Evolutionary conservation across 2,888 invertebrate species (phyloP), one percentile per base, ranked within the genome.

Genomic region (Eubasilissa splendida): DNA sequence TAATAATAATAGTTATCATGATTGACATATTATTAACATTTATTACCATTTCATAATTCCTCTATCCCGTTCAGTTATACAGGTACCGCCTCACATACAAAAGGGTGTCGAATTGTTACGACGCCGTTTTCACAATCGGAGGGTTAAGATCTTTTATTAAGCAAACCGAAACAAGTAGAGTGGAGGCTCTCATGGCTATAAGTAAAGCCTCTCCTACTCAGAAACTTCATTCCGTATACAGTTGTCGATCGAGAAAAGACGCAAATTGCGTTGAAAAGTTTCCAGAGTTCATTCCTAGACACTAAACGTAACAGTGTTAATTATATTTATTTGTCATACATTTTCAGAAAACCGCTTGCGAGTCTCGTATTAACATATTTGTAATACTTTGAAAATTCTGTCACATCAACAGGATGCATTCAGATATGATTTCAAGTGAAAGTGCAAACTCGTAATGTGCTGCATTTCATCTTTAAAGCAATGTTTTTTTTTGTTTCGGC

Each of bases 231-330:
- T 31, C 63, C 63, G 63, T 63, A 31, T 22, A 63, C 63, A 63
- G 63, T 63, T 33, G 63, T 63, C 63, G 63, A 63, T 33, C 63
- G 63, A 63, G 63, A 63, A 63, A 63, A 63, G 63, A 33, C 63
- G 22, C 22, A 63, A 63, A 42, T 42, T 22, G 63, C 63, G 63
- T 31, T 22, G 31, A 63, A 63, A 63, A 12, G 22, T 63, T 8
- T 33, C 33, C 12, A 31, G 31, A 63, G 63, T 63, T 63, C 63
- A 33, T 63, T 33, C 63, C 33, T 33, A 63, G 63, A 31, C 31
- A 63, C 22, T 22, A 63, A 63, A 63, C 63, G 63, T 63, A 63
- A 63, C 63, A 33, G 63, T 63, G 63, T 33, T 63, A 31, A 63
- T 22, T 2, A 31, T 33, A 11, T 11, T 63, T 12, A 7, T 33